Base-by-base conservation (phyloP, 2,797 vertebrate species). In the Spea hammondii region DNA sequence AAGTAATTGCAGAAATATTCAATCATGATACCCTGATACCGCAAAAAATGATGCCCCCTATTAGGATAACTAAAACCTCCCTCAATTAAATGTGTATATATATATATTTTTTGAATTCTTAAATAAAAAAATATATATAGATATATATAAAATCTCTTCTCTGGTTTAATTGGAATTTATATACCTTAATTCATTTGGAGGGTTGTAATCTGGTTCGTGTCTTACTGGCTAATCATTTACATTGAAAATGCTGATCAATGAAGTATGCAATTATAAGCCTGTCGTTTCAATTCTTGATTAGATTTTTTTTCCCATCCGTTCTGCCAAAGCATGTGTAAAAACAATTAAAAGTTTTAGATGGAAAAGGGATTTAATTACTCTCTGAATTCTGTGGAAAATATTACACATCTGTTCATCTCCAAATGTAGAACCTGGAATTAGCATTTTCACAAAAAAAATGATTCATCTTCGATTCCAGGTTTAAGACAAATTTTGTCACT, bases 371-470 rank as follows among this genome's bases (percentile, higher is more conserved):
- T 84, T 87, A 87, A 88, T 88, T 86, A 82, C 46, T 76, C 71
- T 77, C 13, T 5, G 12, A 79, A 81, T 88, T 82, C 76, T 57
- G 79, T 85, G 62, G 65, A 77, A 87, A 83, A 85, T 67, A 83
- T 13, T 47, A 4, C 81, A 84, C 87, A 89, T 85, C 86, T 89
- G 82, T 91, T 89, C 81, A 70, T 86, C 84, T 88, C 85, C 85
- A 89, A 90, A 86, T 84, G 82, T 79, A 68, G 83, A 87, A 81
- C 57, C 86, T 86, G 76, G 89, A 87, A 88, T 90, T 87, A 85
- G n/a, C 87, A 85, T 90, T 89, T 88, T 86, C 82, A 12, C 83
- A 88, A 89, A 89, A 77, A 86, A 88, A 83, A 70, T 82, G 73
- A 85, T 89, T 88, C 79, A 86, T 89, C 83, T 86, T 84, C 0